Evolutionary conservation across 1,140 invertebrate species (phyloP), one percentile per base, ranked within the genome.

Genomic region (Camponotus pennsylvanicus): DNA sequence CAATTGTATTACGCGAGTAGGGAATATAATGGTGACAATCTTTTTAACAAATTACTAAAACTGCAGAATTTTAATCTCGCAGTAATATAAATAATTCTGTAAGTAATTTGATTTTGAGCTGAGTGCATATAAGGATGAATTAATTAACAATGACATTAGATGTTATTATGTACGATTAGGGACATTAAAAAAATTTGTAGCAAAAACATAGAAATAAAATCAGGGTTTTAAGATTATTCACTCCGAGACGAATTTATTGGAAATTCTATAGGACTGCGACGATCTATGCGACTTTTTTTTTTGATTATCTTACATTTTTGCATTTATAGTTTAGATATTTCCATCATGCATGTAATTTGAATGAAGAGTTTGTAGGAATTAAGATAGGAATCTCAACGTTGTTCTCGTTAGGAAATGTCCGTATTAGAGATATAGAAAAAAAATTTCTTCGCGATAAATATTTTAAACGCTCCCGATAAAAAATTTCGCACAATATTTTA

Each of bases 101-200:
- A 49, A 66, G n/a, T 13, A 3, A n/a, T 21, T 80, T 69, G 27
- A 79, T 70, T 70, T 21, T 80, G 34, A 69, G 34, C n/a, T 18
- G 21, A 80, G 34, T 40, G 34, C 34, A 32, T 69, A 42, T 21
- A 69, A 70, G 15, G 15, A 6, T 40, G 13, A 70, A 40, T 27
- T 45, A 45, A 69, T 27, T 45, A 13, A 34, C 37, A 34, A 34
- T 0, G 2, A 40, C 9, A 3, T 79, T 55, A 57, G n/a, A 45
- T 49, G n/a, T 77, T 37, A 21, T 61, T 34, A 66, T 11, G 40
- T 27, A n/a, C 61, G n/a, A 34, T 78, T 40, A 27, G 27, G 27
- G 13, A n/a, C 13, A 66, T 78, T 55, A 49, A 52, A 52, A 27
- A 27, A 9, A 40, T 57, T 80, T 13, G 34, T 70, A 69, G 32